phyloP scores from a whole-genome alignment of 1,140 invertebrate species.

The Bombus turneri region DNA sequence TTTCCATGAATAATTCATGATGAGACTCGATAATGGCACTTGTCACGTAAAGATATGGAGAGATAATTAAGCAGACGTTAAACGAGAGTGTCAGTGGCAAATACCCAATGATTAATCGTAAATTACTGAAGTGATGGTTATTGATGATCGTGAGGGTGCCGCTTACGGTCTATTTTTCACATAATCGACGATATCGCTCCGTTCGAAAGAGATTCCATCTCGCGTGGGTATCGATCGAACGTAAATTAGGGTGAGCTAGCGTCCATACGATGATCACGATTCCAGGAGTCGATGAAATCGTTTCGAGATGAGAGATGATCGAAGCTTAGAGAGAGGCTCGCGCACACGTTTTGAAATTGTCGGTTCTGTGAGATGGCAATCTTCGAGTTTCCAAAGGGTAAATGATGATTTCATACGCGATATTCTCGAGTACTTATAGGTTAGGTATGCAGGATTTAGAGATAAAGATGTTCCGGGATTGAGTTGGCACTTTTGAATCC shows the following conservation, averaged over 20 bases:
- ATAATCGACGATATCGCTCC: neutral
- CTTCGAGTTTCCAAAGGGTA: neutral
- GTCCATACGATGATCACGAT: neutral
- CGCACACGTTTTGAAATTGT: neutral
- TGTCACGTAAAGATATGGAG: slow-evolving; percentile 18
- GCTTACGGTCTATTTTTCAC: neutral
- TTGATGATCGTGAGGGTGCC: neutral
- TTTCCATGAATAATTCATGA: slow-evolving; percentile 50
- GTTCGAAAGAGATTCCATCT: neutral
- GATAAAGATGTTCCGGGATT: slow-evolving; percentile 8
- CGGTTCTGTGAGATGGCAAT: neutral
- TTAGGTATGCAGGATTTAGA: neutral
- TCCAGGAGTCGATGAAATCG: slow-evolving; percentile 20
- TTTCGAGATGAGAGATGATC: neutral
- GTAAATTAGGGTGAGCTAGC: neutral
- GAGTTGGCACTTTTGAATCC: neutral
- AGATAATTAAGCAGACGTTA: slow-evolving; percentile 50
- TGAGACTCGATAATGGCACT: neutral
- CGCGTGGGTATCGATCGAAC: neutral
- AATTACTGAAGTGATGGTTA: slow-evolving; percentile 47
- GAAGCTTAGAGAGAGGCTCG: too few relatives aligned
- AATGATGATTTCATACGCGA: slow-evolving; percentile 1
- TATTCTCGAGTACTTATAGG: neutral
- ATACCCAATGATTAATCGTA: slow-evolving; percentile 41
- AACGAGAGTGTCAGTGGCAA: neutral